Conservation (phyloP, 2,888 invertebrate genomes). For the Stictocephala bisonia region DNA sequence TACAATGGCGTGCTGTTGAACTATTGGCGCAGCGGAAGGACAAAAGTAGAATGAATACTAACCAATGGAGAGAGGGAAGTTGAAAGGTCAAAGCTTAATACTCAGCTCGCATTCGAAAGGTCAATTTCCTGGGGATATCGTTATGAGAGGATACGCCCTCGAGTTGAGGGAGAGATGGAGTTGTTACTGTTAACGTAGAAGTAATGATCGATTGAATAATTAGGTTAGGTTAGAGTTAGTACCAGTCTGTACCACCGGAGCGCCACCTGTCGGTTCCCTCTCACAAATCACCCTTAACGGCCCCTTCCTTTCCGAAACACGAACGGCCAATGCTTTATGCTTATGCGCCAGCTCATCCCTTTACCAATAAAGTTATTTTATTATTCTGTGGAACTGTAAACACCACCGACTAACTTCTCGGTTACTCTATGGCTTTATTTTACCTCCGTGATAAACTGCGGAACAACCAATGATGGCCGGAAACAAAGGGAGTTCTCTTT, state of each 20-base stretch:
- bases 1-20: too few relatives aligned
- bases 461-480: too few relatives aligned
- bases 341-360: neutral
- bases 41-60: too few relatives aligned
- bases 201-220: conserved; percentile 38
- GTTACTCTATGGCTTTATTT: too few relatives aligned
- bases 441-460: too few relatives aligned
- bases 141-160: conserved; percentile 10
- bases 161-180: conserved; percentile 5
- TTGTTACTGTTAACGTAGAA: too few relatives aligned
- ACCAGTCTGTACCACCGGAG: conserved; percentile 26
- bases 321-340: conserved; percentile 37
- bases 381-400: conserved; percentile 28
- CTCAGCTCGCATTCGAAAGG: too few relatives aligned
- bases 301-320: neutral
- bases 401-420: too few relatives aligned
- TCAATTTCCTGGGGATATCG: conserved; percentile 16
- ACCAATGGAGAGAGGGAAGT: too few relatives aligned
- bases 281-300: conserved; percentile 26
- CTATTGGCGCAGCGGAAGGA: too few relatives aligned
- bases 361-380: conserved; percentile 30
- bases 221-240: conserved; percentile 42
- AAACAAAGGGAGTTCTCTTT: too few relatives aligned
- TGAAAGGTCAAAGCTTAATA: too few relatives aligned
- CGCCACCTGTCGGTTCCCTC: conserved; percentile 39